phyloP scores from a whole-genome alignment of 2,888 invertebrate species.

The Thumatha senex region DNA sequence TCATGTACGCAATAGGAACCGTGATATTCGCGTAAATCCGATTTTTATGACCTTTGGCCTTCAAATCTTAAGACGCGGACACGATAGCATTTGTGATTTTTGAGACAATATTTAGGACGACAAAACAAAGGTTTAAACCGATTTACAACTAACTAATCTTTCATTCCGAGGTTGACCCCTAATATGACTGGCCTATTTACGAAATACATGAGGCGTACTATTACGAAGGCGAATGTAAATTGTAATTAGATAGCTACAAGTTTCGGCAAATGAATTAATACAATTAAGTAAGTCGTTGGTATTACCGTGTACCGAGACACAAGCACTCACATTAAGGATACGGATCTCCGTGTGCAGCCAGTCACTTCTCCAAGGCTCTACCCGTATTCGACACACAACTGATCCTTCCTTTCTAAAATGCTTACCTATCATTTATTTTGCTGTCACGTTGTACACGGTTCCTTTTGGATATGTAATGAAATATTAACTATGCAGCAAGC shows the following conservation, averaged over 20 bases:
- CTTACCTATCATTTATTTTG: slow-evolving; percentile 40
- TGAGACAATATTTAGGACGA: too few species aligned
- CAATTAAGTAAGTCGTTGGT: slow-evolving; percentile 20
- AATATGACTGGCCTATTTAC: neutral
- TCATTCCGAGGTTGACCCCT: too few species aligned
- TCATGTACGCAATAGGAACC: too few species aligned
- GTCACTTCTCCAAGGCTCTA: slow-evolving; percentile 70
- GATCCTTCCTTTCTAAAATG: slow-evolving; percentile 65
- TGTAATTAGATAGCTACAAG: neutral
- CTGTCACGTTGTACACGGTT: slow-evolving; percentile 30
- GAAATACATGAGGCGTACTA: neutral
- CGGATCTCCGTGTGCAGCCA: slow-evolving; percentile 62
- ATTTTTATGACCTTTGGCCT: too few species aligned
- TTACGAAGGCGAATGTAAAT: neutral
- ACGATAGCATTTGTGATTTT: neutral
- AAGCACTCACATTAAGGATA: slow-evolving; percentile 50
- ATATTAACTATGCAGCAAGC: slow-evolving; percentile 14
- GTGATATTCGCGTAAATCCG: too few species aligned
- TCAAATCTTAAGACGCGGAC: too few species aligned
- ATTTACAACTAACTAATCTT: too few species aligned
- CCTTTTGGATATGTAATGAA: slow-evolving; percentile 19
- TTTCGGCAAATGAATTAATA: slow-evolving; percentile 5
- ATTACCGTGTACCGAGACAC: slow-evolving; percentile 24
- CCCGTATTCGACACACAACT: slow-evolving; percentile 56
- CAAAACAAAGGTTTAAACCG: too few species aligned